These are phyloP conservation scores for Resseliella maxima DNA, from an alignment of 2,888 invertebrate species.

Conservation along the genomic window DNA sequence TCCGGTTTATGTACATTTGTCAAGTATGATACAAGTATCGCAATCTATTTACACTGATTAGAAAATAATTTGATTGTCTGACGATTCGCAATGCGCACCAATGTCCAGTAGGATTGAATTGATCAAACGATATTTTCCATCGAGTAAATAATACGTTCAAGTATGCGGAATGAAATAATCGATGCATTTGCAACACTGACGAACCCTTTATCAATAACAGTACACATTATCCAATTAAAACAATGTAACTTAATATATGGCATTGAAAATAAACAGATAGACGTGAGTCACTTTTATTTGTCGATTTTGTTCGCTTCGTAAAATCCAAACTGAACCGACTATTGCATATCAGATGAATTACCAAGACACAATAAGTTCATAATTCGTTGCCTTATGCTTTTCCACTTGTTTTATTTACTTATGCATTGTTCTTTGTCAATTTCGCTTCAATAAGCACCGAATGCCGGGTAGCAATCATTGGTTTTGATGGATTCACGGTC, in stretches of 20 bases:
- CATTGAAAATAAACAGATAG: not conserved
- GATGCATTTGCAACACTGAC: not conserved
- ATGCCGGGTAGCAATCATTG: not conserved
- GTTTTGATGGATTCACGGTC: not conserved
- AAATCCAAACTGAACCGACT: not conserved
- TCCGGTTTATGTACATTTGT: not conserved
- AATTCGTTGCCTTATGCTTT: not conserved
- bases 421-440: not conserved
- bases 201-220: slow-evolving; percentile 16
- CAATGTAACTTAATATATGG: not conserved
- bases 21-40: not conserved
- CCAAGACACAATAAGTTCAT: not conserved
- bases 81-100: not conserved
- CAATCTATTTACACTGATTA: slow-evolving; percentile 29
- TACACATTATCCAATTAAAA: slow-evolving; percentile 43
- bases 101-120: not conserved
- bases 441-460: not conserved
- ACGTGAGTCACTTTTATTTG: not conserved
- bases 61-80: slow-evolving; percentile 29
- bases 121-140: not conserved
- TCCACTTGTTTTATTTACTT: not conserved
- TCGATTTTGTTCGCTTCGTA: not conserved
- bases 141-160: not conserved
- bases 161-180: slow-evolving; percentile 27
- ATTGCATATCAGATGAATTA: not conserved